Evolutionary conservation across 2,888 invertebrate species (phyloP).

Genomic region (Leistus spinibarbis): DNA sequence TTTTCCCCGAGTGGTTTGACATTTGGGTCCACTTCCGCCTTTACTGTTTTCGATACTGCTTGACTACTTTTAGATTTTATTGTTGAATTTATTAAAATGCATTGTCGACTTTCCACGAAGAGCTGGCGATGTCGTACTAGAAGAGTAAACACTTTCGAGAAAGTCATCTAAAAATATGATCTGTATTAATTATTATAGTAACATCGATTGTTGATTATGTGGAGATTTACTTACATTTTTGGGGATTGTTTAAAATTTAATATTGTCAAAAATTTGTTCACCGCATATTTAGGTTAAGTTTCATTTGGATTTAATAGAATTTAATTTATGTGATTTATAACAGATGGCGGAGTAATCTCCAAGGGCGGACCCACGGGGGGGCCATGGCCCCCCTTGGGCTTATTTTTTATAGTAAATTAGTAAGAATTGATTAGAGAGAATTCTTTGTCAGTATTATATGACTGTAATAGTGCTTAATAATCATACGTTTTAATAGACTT

Average conservation of each 20-base stretch:
- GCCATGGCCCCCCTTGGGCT: no score
- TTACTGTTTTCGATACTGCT: conserved; percentile 27
- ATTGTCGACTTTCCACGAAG: conserved; percentile 16
- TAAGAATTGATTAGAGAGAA: no score
- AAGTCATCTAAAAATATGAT: conserved; percentile 36
- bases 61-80: conserved; percentile 25
- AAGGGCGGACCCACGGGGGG: no score
- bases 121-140: conserved; percentile 40
- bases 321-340: background rate
- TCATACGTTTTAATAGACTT: no score
- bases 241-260: background rate
- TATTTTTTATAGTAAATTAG: no score
- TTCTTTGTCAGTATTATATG: no score
- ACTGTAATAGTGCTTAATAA: no score
- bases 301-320: no score
- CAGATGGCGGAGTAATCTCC: no score
- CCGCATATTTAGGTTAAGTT: background rate
- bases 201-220: background rate
- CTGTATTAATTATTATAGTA: background rate
- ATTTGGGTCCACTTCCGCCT: conserved; percentile 55
- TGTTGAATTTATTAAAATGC: conserved; percentile 5
- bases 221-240: background rate
- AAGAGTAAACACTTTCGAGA: conserved; percentile 42
- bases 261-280: background rate
- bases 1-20: conserved; percentile 73